phyloP scores from a whole-genome alignment of 2,888 invertebrate genomes.

The Cheilosia impressa region DNA sequence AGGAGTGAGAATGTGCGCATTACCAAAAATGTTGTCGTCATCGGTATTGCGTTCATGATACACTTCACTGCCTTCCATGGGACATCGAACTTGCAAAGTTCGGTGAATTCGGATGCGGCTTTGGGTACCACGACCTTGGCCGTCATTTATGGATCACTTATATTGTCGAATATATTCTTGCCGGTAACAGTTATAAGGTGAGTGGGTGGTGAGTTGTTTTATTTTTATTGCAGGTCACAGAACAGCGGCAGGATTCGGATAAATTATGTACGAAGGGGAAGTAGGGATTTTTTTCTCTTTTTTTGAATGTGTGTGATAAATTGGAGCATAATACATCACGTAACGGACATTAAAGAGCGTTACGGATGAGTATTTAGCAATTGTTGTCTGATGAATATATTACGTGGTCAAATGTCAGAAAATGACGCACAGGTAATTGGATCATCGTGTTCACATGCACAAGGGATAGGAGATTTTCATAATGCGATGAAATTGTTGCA shows the following conservation, averaged over 20 bases:
- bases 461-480: slow-evolving; percentile 41
- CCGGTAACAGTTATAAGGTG: slow-evolving; percentile 93
- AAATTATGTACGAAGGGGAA: neutral
- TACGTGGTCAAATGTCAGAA: slow-evolving; percentile 41
- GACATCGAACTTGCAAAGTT: slow-evolving; percentile 92
- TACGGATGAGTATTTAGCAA: slow-evolving; percentile 28
- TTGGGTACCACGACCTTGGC: slow-evolving; percentile 93
- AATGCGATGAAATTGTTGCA: neutral
- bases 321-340: slow-evolving; percentile 11
- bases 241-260: neutral
- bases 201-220: slow-evolving; percentile 78
- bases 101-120: slow-evolving; percentile 92
- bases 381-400: slow-evolving; percentile 31
- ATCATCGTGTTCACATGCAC: slow-evolving; percentile 30
- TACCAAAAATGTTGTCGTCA: slow-evolving; percentile 92
- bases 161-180: slow-evolving; percentile 94
- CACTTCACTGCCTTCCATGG: slow-evolving; percentile 97
- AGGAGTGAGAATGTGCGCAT: slow-evolving; percentile 90
- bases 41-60: slow-evolving; percentile 95
- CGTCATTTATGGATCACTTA: slow-evolving; percentile 93
- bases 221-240: slow-evolving; percentile 8
- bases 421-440: slow-evolving; percentile 43
- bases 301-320: neutral
- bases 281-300: neutral
- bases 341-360: slow-evolving; percentile 10